Percentiles rank a stretch among this genome's conserved stretches.
These are phyloP conservation scores for Ictalurus punctatus DNA, from an alignment of 2,113 vertebrate genomes.

Conservation along the genomic window DNA sequence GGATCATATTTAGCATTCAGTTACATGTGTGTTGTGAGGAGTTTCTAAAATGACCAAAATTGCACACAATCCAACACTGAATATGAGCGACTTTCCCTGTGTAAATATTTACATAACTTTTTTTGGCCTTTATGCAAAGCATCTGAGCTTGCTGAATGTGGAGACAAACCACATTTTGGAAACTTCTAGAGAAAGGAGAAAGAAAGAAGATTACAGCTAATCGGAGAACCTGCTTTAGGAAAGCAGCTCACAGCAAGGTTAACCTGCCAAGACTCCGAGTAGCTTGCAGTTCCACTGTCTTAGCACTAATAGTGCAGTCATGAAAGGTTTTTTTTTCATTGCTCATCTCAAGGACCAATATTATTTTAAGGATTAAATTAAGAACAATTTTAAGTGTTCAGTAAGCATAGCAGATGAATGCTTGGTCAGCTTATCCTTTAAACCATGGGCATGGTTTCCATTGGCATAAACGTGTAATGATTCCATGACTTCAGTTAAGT, in stretches of 20 bases:
- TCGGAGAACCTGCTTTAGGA: not conserved
- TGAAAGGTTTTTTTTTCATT: not conserved
- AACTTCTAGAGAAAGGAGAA: not conserved
- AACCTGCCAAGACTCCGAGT: not conserved
- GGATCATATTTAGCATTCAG: not conserved
- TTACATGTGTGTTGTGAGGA: not conserved
- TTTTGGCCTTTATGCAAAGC: not conserved
- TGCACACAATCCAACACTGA: not conserved
- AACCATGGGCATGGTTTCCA: not conserved
- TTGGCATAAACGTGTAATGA: not conserved
- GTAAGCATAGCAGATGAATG: not conserved
- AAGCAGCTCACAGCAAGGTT: not conserved
- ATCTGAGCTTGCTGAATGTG: not conserved
- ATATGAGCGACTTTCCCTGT: not conserved
- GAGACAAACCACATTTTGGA: not conserved
- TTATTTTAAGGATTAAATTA: not conserved
- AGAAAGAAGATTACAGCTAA: constrained; percentile 1
- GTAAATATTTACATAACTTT: not conserved
- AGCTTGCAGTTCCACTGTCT: not conserved
- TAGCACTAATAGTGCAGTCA: not conserved
- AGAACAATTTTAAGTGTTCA: not conserved
- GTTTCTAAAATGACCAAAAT: not conserved
- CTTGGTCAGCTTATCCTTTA: not conserved
- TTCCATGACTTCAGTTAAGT: not conserved
- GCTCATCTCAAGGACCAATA: no score